Evolutionary conservation across 2,113 vertebrate genomes (phyloP).

Genomic region (Myiozetetes cayanensis): DNA sequence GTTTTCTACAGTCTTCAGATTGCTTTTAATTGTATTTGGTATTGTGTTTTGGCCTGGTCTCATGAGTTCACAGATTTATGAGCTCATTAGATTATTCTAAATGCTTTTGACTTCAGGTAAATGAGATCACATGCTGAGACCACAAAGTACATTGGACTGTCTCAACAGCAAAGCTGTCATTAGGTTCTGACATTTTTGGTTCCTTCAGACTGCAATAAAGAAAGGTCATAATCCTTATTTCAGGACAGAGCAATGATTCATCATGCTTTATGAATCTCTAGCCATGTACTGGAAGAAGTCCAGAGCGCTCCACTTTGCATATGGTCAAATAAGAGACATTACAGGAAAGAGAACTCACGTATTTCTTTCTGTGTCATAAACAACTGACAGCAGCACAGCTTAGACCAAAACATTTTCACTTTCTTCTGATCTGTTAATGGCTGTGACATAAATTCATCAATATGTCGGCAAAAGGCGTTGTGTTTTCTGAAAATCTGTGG

Average conservation of each 20-base stretch:
- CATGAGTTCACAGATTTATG: not conserved
- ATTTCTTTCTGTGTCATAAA: not conserved
- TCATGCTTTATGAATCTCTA: not conserved
- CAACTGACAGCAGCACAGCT: not conserved
- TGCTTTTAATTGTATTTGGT: not conserved
- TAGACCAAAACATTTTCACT: not conserved
- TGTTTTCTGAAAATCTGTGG: not conserved
- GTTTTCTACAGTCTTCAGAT: not conserved
- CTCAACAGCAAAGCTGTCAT: not conserved
- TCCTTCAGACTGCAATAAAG: not conserved
- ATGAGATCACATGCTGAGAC: conserved; percentile 2
- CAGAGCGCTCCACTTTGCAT: not conserved
- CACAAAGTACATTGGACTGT: not conserved
- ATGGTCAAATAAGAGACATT: not conserved
- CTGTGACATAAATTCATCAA: not conserved
- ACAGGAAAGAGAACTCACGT: not conserved
- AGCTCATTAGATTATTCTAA: conserved; percentile 5
- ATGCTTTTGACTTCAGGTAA: not conserved
- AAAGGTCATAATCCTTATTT: not conserved
- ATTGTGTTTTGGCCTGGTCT: not conserved
- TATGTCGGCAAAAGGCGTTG: not conserved
- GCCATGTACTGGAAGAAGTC: not conserved
- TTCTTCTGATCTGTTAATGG: not conserved
- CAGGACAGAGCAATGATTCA: not conserved
- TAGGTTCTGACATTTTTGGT: not conserved